phyloP scores from a whole-genome alignment of 2,888 invertebrate genomes.

The Sarcophaga carnaria region DNA sequence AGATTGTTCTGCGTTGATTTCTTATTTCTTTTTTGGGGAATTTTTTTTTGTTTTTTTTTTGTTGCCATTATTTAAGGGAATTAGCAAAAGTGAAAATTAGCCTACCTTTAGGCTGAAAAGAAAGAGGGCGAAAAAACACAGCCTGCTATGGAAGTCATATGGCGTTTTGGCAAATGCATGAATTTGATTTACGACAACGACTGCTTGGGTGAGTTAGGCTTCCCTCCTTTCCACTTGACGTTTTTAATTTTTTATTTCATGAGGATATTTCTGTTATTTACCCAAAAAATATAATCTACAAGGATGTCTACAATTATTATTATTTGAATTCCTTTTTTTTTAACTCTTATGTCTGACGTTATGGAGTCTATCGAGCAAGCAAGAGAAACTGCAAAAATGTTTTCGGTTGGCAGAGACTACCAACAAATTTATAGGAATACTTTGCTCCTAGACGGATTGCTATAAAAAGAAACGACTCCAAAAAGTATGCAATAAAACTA shows the following conservation, averaged over 20 bases:
- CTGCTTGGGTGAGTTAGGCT: constrained; percentile 1
- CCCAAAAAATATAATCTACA: constrained; percentile 31
- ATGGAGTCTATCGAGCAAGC: neutral
- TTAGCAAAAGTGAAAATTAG: constrained; percentile 73
- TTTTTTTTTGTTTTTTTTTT: neutral
- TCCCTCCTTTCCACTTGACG: neutral
- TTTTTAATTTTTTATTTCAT: constrained; percentile 43
- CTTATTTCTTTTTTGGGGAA: too few relatives aligned
- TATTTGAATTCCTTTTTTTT: neutral
- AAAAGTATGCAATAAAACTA: constrained; percentile 48
- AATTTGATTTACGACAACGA: constrained; percentile 62
- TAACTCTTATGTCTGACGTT: constrained; percentile 59
- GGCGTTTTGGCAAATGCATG: constrained; percentile 15
- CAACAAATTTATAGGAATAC: neutral
- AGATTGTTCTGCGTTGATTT: too few relatives aligned
- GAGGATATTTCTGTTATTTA: constrained; percentile 66
- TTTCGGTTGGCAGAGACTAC: constrained; percentile 24
- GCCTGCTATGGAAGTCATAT: neutral
- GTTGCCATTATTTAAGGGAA: constrained; percentile 43
- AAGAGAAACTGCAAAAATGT: constrained; percentile 32
- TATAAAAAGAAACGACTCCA: constrained; percentile 44
- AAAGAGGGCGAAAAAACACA: neutral
- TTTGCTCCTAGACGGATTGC: constrained; percentile 55
- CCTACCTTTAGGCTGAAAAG: constrained; percentile 69
- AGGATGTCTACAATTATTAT: constrained; percentile 44